These are phyloP conservation scores for Eueides isabella DNA, from an alignment of 1,140 invertebrate species.

Conservation along the genomic window DNA sequence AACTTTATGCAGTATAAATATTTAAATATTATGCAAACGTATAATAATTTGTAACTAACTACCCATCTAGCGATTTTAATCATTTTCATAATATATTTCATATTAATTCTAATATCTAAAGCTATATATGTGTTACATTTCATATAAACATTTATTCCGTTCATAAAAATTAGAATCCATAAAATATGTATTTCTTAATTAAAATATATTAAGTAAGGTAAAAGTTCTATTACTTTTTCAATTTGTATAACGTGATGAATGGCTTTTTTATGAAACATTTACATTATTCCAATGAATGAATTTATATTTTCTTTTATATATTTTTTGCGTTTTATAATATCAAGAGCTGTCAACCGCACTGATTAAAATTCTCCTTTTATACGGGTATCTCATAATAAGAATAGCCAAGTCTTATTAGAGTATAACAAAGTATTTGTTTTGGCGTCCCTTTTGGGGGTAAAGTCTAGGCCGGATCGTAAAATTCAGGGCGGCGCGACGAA, in stretches of 20 bases:
- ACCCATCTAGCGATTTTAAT: too few relatives aligned
- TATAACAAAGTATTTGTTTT: slow-evolving; percentile 27
- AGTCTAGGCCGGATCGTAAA: slow-evolving; percentile 59
- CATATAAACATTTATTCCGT: background rate
- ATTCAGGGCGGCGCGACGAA: slow-evolving; percentile 56
- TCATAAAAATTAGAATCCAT: background rate
- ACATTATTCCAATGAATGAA: slow-evolving; percentile 5
- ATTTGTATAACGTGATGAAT: slow-evolving; percentile 18
- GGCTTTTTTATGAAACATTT: slow-evolving; percentile 17
- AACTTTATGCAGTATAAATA: too few relatives aligned
- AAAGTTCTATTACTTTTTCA: slow-evolving; percentile 17
- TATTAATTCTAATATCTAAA: background rate
- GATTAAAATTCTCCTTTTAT: slow-evolving; percentile 19
- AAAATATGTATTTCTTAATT: background rate
- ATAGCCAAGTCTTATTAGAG: slow-evolving; percentile 11
- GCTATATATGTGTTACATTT: background rate
- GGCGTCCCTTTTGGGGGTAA: slow-evolving; percentile 17
- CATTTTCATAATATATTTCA: background rate
- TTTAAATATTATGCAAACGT: too few relatives aligned
- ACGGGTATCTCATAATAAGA: slow-evolving; percentile 13
- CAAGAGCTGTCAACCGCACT: slow-evolving; percentile 8
- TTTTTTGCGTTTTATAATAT: background rate
- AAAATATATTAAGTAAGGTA: background rate
- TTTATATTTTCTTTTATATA: slow-evolving; percentile 19
- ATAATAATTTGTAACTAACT: too few relatives aligned